Evolutionary conservation across 1,140 invertebrate genomes (phyloP), one percentile per base, ranked within the genome.

Genomic region (Pogonognathellus flavescens): DNA sequence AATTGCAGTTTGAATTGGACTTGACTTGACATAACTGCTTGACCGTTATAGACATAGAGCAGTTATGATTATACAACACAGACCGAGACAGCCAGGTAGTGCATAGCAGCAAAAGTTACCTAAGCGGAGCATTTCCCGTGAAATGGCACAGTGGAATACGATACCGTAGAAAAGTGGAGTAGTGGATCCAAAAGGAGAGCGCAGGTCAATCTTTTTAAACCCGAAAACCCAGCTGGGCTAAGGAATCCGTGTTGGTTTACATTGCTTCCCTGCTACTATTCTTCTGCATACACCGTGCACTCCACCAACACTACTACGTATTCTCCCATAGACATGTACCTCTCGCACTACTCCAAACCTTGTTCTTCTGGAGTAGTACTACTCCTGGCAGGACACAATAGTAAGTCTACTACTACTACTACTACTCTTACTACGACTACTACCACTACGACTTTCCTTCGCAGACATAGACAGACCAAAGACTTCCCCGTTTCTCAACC

Each of bases 151-250:
- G 41, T 25, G 31, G 70, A 76, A 18, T 76, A 50, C 22, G 70
- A 50, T 72, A 72, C 25, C 66, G 31, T 72, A 72, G 14, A 41
- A 76, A 76, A 76, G 70, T 76, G 31, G 70, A 76, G 70, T 76
- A 76, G 41, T 76, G 70, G 41, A 76, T 76, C 5, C 70, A 76
- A 76, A 76, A 85, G 80, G 59, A 85, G 84, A 85, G 84, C 84
- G 84, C 84, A 85, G 84, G 84, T 85, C 84, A 85, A 85, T 80
- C 84, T 85, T 85, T 85, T 85, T 80, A 84, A 82, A 81, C 84
- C 84, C 80, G 83, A 76, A 84, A 84, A 59, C 66, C 83, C 76
- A 80, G 76, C 83, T 80, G 53, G 76, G 83, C 76, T 84, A 76
- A 84, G 83, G 72, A 72, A 80, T 49, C 83, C 82, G 55, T 60